Evolutionary conservation across 2,888 invertebrate genomes (phyloP).

Genomic region (Pyrrhosoma nymphula): DNA sequence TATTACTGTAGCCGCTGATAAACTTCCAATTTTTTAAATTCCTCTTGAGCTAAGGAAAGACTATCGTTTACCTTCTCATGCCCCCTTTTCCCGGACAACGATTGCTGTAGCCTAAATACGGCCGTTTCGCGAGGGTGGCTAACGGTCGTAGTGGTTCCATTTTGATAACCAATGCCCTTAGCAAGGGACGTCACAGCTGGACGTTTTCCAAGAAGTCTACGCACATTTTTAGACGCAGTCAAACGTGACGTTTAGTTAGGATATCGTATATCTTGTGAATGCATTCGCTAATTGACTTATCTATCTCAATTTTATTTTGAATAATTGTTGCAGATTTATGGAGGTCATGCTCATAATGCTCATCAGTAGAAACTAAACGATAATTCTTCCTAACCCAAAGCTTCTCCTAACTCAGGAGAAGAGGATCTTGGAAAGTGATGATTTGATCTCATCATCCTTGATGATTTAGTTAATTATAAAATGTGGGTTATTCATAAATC

Average conservation of each 20-base stretch:
- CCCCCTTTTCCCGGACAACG: not conserved
- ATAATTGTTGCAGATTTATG: no score
- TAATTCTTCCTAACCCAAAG: no score
- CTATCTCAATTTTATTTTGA: not conserved
- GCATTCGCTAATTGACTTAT: not conserved
- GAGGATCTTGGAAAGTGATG: no score
- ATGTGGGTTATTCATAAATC: no score
- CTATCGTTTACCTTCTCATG: not conserved
- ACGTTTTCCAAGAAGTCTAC: not conserved
- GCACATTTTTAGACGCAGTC: constrained; percentile 13
- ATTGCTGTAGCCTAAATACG: not conserved
- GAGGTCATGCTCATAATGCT: no score
- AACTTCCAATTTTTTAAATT: not conserved
- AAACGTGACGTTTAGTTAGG: not conserved
- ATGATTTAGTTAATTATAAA: no score
- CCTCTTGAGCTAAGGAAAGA: not conserved
- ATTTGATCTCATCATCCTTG: no score
- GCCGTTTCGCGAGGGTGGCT: not conserved
- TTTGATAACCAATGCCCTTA: not conserved
- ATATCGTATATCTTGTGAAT: constrained; percentile 72
- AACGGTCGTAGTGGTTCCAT: not conserved
- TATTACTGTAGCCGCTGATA: not conserved
- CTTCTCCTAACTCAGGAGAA: no score
- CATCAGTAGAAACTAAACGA: no score
- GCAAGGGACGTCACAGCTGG: not conserved